These are phyloP conservation scores for Rhynchophorus ferrugineus DNA, from an alignment of 1,140 invertebrate genomes.

Conservation along the genomic window DNA sequence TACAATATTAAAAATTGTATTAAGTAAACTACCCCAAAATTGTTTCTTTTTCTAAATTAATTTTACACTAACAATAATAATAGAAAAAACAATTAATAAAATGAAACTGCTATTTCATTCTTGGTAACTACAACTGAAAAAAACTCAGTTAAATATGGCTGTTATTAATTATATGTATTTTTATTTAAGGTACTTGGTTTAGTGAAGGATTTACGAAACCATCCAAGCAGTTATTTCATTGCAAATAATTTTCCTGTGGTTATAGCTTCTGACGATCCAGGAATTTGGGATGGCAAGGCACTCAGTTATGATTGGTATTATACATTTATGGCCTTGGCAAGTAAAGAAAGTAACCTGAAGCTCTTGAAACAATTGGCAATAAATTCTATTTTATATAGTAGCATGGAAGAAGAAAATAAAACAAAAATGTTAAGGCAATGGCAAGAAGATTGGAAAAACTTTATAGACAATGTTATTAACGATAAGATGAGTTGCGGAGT, in stretches of 20 bases:
- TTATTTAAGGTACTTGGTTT: slow-evolving; percentile 37
- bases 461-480: slow-evolving; percentile 1
- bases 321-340: slow-evolving; percentile 71
- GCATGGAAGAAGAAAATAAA: slow-evolving; percentile 34
- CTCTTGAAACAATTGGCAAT: slow-evolving; percentile 70
- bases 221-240: slow-evolving; percentile 63
- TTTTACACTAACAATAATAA: no score
- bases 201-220: slow-evolving; percentile 70
- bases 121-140: no score
- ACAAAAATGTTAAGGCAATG: slow-evolving; percentile 31
- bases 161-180: not conserved
- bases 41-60: no score
- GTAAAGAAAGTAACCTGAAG: slow-evolving; percentile 57
- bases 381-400: slow-evolving; percentile 65
- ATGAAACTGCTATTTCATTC: no score
- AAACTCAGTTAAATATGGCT: no score
- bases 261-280: slow-evolving; percentile 68
- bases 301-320: slow-evolving; percentile 78
- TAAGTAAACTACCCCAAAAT: no score
- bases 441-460: slow-evolving; percentile 37
- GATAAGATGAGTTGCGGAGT: no score
- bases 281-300: slow-evolving; percentile 64
- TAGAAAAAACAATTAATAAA: no score
- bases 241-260: slow-evolving; percentile 52
- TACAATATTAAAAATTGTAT: no score